phyloP scores from a whole-genome alignment of 2,888 invertebrate genomes.

The Microchrysa polita region DNA sequence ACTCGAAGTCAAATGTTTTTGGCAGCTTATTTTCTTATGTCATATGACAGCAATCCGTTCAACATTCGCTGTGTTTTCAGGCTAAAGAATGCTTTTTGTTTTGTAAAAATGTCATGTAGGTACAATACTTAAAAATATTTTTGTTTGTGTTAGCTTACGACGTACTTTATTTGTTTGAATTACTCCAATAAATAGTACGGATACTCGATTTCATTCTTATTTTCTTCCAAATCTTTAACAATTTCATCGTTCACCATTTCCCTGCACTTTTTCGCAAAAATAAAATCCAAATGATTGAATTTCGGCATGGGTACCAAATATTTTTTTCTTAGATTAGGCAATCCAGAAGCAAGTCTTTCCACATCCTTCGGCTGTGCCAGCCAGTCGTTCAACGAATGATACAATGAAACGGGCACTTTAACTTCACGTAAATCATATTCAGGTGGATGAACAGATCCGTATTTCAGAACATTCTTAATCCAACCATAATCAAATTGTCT shows the following conservation, averaged over 20 bases:
- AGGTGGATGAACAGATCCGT: constrained; percentile 60
- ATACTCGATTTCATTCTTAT: constrained; percentile 3
- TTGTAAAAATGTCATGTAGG: no score
- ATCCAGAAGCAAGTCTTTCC: constrained; percentile 59
- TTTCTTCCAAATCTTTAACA: constrained; percentile 30
- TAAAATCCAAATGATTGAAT: constrained; percentile 65
- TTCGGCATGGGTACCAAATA: constrained; percentile 65
- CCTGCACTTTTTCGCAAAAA: constrained; percentile 57
- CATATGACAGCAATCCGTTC: no score
- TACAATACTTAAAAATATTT: no score
- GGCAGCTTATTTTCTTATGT: no score
- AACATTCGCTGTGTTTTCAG: no score
- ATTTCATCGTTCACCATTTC: constrained; percentile 46
- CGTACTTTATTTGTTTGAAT: no score
- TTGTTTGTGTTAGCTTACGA: no score
- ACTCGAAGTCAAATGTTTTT: no score
- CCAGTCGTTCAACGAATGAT: constrained; percentile 69
- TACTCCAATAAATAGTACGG: neutral
- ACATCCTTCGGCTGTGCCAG: constrained; percentile 68
- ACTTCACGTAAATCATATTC: constrained; percentile 60
- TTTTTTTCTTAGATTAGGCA: constrained; percentile 65
- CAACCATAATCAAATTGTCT: constrained; percentile 59
- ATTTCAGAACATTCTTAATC: constrained; percentile 57
- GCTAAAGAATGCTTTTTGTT: no score
- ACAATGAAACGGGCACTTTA: constrained; percentile 61